Evolutionary conservation across 2,888 invertebrate genomes (phyloP).

Genomic region (Ophion obscuratus): DNA sequence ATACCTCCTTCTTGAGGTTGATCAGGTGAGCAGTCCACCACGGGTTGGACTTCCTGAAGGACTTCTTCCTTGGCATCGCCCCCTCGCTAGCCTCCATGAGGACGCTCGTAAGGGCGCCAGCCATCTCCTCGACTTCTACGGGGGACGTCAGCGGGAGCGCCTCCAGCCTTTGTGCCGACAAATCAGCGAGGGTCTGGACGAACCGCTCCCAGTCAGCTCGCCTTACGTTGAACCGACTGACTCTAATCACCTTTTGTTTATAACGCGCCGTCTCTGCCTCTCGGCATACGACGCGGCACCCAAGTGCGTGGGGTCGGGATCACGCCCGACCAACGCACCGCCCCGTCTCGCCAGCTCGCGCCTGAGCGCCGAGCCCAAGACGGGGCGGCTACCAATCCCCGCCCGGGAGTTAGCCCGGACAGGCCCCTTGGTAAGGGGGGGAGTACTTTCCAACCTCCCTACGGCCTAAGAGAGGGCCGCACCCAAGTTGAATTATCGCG

Average conservation of each 20-base stretch:
- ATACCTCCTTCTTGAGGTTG: too few relatives aligned
- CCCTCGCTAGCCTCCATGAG: background rate
- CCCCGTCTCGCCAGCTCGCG: background rate
- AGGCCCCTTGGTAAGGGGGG: too few relatives aligned
- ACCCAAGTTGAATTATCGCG: background rate
- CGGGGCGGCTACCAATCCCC: background rate
- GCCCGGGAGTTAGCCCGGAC: too few relatives aligned
- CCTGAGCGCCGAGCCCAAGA: background rate
- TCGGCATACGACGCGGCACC: conserved; percentile 18
- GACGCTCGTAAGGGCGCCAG: conserved; percentile 36
- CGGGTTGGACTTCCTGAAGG: conserved; percentile 5
- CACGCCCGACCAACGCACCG: background rate
- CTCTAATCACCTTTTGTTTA: background rate
- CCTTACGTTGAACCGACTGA: background rate
- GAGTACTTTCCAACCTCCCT: background rate
- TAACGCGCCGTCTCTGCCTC: conserved; percentile 13
- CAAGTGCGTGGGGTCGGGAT: conserved; percentile 9
- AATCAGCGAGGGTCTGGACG: too few relatives aligned
- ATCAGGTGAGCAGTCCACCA: too few relatives aligned
- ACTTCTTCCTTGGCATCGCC: background rate
- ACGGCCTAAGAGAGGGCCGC: background rate
- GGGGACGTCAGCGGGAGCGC: conserved; percentile 34
- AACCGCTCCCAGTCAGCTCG: too few relatives aligned
- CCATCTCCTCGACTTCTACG: conserved; percentile 1
- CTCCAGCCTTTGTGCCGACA: too few relatives aligned